These are phyloP conservation scores for Platyscapa corneri DNA, from an alignment of 1,140 invertebrate species.

Conservation along the genomic window DNA sequence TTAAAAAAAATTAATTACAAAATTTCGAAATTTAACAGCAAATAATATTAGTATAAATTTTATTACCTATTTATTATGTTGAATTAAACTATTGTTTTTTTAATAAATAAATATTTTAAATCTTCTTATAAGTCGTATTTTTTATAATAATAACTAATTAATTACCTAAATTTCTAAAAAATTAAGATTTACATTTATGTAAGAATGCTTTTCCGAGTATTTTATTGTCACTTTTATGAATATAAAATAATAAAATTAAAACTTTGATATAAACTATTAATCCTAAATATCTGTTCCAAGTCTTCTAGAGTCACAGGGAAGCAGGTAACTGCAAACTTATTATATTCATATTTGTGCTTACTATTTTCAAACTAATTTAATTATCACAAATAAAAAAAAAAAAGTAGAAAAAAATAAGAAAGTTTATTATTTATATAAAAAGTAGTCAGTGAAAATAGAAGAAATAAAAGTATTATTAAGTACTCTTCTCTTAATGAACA, in stretches of 20 bases:
- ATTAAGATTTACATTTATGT: not conserved
- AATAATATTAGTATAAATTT: not conserved
- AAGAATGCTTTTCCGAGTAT: conserved; percentile 15
- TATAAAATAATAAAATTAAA: conserved; percentile 12
- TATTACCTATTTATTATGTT: not conserved
- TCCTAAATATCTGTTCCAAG: conserved; percentile 21
- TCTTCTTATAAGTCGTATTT: not conserved
- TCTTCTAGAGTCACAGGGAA: conserved; percentile 17
- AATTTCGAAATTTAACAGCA: not conserved
- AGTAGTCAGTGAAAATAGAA: conserved; percentile 17
- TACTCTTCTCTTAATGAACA: conserved; percentile 45
- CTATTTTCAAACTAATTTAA: conserved; percentile 38
- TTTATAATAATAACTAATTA: not conserved
- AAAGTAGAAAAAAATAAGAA: conserved; percentile 40
- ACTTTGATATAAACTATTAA: conserved; percentile 31
- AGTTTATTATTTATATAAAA: conserved; percentile 24
- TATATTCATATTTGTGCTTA: conserved; percentile 42
- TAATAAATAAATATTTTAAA: conserved; percentile 28
- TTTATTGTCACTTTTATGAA: conserved; percentile 27
- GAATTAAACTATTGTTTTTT: conserved; percentile 1
- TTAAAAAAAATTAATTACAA: not conserved
- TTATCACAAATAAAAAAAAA: conserved; percentile 20
- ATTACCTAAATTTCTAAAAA: conserved; percentile 10
- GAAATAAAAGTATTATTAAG: conserved; percentile 51
- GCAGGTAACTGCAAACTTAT: conserved; percentile 6